Percentiles rank a stretch among this genome's conserved stretches.
Evolutionary conservation across 2,888 invertebrate genomes (phyloP).

Genomic region (Meiosimyza decipiens): DNA sequence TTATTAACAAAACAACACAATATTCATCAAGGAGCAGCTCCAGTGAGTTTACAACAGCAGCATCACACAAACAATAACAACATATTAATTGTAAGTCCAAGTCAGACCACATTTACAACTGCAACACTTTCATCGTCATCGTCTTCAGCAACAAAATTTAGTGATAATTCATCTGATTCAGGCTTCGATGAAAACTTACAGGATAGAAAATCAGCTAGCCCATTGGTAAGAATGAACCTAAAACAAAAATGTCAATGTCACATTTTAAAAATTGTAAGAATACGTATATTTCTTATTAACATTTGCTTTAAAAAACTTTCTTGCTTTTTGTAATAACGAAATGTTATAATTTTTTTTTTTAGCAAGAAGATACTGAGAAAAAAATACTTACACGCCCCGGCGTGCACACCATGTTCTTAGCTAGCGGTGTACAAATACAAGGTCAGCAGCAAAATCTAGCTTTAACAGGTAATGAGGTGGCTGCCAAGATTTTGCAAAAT

Average conservation of each 20-base stretch:
- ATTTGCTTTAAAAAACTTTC: conserved; percentile 17
- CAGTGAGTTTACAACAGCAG: background rate
- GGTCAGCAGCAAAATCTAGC: conserved; percentile 59
- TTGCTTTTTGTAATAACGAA: background rate
- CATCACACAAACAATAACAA: conserved; percentile 30
- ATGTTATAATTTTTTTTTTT: background rate
- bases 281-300: conserved; percentile 16
- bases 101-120: conserved; percentile 38
- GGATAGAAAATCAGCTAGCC: conserved; percentile 63
- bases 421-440: conserved; percentile 58
- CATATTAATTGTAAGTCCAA: conserved; percentile 39
- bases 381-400: conserved; percentile 51
- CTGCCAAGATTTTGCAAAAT: conserved; percentile 58
- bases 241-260: background rate
- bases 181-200: conserved; percentile 74
- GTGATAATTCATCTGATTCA: conserved; percentile 79
- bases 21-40: conserved; percentile 21
- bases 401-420: conserved; percentile 56
- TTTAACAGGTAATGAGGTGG: conserved; percentile 59
- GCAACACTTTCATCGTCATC: conserved; percentile 55
- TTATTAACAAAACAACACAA: conserved; percentile 44
- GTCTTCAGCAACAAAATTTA: conserved; percentile 65
- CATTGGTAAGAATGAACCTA: conserved; percentile 53
- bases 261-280: background rate
- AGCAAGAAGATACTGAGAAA: conserved; percentile 60